Percentiles rank a stretch among this genome's conserved stretches.
Conservation (phyloP, 2,888 invertebrate species). For the Polia nebulosa region DNA sequence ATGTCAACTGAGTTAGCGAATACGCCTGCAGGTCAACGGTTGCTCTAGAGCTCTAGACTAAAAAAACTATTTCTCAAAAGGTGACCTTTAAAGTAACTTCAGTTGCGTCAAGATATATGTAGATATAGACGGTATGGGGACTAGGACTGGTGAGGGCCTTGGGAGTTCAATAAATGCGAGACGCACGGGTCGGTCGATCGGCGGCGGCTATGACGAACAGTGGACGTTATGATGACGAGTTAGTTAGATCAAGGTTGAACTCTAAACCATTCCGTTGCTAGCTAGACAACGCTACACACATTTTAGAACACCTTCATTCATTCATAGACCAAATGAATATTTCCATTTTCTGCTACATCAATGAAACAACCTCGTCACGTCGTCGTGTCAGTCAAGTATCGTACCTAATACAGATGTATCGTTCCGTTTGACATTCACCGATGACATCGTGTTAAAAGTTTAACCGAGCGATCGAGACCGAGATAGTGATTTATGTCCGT, state of each 20-base stretch:
- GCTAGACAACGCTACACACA: background rate
- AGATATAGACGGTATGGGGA: too few relatives aligned
- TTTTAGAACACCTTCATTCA: constrained; percentile 1
- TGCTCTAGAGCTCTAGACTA: too few relatives aligned
- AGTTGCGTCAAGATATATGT: too few relatives aligned
- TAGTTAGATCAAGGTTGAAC: too few relatives aligned
- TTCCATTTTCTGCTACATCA: constrained; percentile 9
- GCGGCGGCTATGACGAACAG: background rate
- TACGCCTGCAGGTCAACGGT: too few relatives aligned
- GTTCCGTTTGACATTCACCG: constrained; percentile 69
- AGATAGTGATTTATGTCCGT: constrained; percentile 65
- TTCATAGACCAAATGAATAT: background rate
- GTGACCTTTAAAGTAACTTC: too few relatives aligned
- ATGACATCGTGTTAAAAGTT: constrained; percentile 70
- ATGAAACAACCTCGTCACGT: constrained; percentile 48
- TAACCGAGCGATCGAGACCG: constrained; percentile 65
- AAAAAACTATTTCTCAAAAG: too few relatives aligned
- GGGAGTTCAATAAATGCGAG: background rate
- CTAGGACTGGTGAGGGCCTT: fast-evolving
- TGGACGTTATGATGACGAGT: background rate
- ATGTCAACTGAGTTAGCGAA: too few relatives aligned
- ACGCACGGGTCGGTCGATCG: background rate
- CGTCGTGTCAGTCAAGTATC: constrained; percentile 37
- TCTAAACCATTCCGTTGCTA: background rate
- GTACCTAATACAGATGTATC: constrained; percentile 53